A percentile compares a stretch with the other conserved stretches of the same genome.
phyloP scores from a whole-genome alignment of 2,888 invertebrate species.

The Eurois occulta region DNA sequence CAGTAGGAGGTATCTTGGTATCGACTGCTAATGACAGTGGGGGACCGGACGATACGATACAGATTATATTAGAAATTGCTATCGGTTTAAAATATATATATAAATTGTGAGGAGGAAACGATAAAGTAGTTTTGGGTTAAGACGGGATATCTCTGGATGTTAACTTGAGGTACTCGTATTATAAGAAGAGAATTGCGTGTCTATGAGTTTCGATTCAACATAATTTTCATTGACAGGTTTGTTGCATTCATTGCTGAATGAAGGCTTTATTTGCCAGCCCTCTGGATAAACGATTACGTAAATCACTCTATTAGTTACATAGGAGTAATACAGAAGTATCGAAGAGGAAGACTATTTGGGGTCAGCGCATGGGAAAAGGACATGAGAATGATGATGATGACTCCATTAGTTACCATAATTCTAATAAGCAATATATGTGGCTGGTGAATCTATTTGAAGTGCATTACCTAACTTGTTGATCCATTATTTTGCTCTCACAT shows the following conservation, averaged over 20 bases:
- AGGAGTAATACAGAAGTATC: not conserved
- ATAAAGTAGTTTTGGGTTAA: conserved; percentile 21
- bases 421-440: not conserved
- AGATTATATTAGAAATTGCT: conserved; percentile 69
- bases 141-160: not conserved
- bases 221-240: not conserved
- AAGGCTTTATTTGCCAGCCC: too few species aligned
- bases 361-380: not conserved
- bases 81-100: conserved; percentile 62
- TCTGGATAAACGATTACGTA: not conserved
- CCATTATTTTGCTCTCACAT: conserved; percentile 14
- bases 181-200: not conserved
- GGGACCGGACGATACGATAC: conserved; percentile 64
- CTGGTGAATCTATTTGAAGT: not conserved
- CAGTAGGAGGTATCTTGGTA: conserved; percentile 69
- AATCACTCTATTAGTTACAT: not conserved
- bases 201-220: not conserved
- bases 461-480: not conserved
- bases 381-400: not conserved
- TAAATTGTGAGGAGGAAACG: conserved; percentile 45
- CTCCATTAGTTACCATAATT: not conserved
- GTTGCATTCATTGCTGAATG: not conserved
- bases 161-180: not conserved
- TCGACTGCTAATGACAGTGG: conserved; percentile 72
- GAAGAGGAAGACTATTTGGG: not conserved